These are phyloP conservation scores for Fragum fragum DNA, from an alignment of 2,888 invertebrate species.

Conservation along the genomic window DNA sequence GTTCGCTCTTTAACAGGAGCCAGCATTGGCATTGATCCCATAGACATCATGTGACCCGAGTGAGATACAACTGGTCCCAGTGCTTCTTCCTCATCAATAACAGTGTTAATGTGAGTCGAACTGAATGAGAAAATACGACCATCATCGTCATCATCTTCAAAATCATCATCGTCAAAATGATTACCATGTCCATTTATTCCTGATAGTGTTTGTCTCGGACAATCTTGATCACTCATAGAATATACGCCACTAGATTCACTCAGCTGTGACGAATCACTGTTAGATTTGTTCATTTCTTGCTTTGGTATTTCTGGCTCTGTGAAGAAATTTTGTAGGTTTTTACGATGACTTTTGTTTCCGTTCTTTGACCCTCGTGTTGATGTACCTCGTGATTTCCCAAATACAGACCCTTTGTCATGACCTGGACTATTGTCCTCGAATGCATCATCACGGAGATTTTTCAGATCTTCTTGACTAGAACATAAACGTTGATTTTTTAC, in stretches of 20 bases:
- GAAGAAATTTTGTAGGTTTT: conserved; percentile 55
- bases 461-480: conserved; percentile 80
- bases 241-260: conserved; percentile 61
- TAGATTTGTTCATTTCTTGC: conserved; percentile 50
- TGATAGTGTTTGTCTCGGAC: conserved; percentile 1
- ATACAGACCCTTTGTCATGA: conserved; percentile 4
- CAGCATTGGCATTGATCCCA: conserved; percentile 72
- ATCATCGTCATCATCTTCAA: conserved; percentile 61
- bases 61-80: conserved; percentile 45
- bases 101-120: conserved; percentile 62
- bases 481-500: conserved; percentile 69
- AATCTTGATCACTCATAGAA: conserved; percentile 58
- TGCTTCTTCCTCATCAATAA: conserved; percentile 61
- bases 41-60: conserved; percentile 66
- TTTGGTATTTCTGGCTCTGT: conserved; percentile 39
- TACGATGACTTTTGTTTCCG: conserved; percentile 13
- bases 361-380: conserved; percentile 16
- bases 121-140: conserved; percentile 62
- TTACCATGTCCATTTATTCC: conserved; percentile 36
- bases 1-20: conserved; percentile 55
- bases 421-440: conserved; percentile 18
- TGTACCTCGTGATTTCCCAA: conserved; percentile 31
- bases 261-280: conserved; percentile 59
- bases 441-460: conserved; percentile 22
- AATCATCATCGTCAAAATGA: conserved; percentile 19